phyloP scores from a whole-genome alignment of 2,888 invertebrate species.

The Polyploca ridens region DNA sequence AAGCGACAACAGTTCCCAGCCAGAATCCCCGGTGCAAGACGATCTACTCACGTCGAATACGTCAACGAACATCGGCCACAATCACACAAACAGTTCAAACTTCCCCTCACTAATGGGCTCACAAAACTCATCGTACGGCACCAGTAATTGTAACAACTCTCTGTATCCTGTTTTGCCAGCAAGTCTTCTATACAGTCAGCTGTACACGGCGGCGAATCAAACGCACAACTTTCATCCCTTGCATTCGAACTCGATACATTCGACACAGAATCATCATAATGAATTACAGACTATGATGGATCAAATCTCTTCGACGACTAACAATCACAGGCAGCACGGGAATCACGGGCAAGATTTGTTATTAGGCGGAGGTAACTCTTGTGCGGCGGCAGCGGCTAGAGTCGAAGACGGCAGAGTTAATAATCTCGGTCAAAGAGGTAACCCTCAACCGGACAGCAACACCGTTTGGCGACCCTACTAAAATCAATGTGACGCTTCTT shows the following conservation, averaged over 20 bases:
- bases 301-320: constrained; percentile 88
- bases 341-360: constrained; percentile 77
- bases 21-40: constrained; percentile 93
- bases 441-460: constrained; percentile 86
- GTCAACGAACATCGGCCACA: constrained; percentile 84
- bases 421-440: constrained; percentile 83
- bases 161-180: constrained; percentile 92
- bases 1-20: constrained; percentile 92
- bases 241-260: constrained; percentile 87
- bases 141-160: constrained; percentile 88
- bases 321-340: constrained; percentile 79
- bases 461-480: constrained; percentile 92
- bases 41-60: constrained; percentile 88
- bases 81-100: constrained; percentile 85
- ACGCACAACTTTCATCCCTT: constrained; percentile 89
- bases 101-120: constrained; percentile 87
- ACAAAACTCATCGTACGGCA: constrained; percentile 85
- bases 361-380: constrained; percentile 83
- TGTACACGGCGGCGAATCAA: constrained; percentile 92
- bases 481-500: constrained; percentile 53
- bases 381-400: constrained; percentile 84
- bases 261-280: constrained; percentile 87
- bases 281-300: constrained; percentile 91
- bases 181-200: constrained; percentile 92
- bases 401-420: constrained; percentile 85